Evolutionary conservation across 2,888 invertebrate genomes (phyloP).

Genomic region (Griposia aprilina): DNA sequence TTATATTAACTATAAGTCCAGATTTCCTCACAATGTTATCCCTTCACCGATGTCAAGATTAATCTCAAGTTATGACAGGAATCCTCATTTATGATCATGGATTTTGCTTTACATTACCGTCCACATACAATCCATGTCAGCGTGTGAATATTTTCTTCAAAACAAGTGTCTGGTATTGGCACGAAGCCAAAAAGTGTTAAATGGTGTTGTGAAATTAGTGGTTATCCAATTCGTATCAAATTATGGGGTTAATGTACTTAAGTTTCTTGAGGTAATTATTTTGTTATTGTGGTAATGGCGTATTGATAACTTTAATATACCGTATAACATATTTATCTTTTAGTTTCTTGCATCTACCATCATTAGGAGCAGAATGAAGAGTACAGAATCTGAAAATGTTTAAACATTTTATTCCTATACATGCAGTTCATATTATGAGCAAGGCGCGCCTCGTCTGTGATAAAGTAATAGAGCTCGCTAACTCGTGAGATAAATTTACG

Average conservation of each 20-base stretch:
- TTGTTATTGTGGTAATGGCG: background rate
- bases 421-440: background rate
- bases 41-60: background rate
- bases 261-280: background rate
- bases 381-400: background rate
- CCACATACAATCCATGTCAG: background rate
- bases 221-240: background rate
- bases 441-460: background rate
- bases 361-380: background rate
- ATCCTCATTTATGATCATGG: background rate
- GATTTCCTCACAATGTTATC: background rate
- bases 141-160: background rate
- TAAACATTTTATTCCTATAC: background rate
- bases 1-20: background rate
- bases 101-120: background rate
- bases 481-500: slow-evolving; percentile 16
- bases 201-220: background rate
- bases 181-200: background rate
- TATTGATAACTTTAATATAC: background rate
- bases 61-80: background rate
- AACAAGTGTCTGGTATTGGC: slow-evolving; percentile 12
- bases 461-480: background rate
- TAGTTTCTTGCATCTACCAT: background rate
- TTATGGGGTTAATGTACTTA: no score
- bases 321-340: background rate